Evolutionary conservation across 2,113 vertebrate species (phyloP).

Genomic region (Podocnemis expansa): DNA sequence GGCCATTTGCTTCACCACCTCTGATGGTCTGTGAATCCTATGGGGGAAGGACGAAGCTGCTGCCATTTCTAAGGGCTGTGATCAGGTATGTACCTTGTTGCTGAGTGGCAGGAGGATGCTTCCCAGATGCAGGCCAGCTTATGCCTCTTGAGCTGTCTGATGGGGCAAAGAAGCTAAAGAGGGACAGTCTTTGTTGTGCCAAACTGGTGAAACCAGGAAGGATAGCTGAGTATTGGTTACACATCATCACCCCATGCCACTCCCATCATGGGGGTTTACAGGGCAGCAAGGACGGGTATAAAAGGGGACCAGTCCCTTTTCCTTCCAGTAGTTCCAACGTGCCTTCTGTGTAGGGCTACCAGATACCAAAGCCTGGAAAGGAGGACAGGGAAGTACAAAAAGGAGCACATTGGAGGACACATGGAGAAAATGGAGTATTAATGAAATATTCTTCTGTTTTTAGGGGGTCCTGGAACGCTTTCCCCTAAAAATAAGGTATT

Average conservation of each 20-base stretch:
- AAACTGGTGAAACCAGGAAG: neutral
- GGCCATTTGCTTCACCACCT: neutral
- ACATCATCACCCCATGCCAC: neutral
- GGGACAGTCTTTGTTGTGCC: neutral
- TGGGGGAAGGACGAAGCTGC: neutral
- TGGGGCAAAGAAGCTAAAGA: neutral
- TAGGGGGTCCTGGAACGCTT: no score
- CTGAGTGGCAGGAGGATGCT: neutral
- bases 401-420: no score
- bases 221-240: neutral
- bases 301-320: neutral
- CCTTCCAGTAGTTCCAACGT: no score
- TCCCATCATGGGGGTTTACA: neutral
- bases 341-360: no score
- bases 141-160: neutral
- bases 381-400: no score
- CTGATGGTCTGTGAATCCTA: neutral
- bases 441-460: no score
- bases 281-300: neutral
- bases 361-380: no score
- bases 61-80: neutral
- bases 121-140: neutral
- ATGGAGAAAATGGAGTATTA: no score
- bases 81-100: neutral
- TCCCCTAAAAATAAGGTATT: no score